phyloP scores from a whole-genome alignment of 2,797 vertebrate genomes.

The Tamandua tetradactyla region DNA sequence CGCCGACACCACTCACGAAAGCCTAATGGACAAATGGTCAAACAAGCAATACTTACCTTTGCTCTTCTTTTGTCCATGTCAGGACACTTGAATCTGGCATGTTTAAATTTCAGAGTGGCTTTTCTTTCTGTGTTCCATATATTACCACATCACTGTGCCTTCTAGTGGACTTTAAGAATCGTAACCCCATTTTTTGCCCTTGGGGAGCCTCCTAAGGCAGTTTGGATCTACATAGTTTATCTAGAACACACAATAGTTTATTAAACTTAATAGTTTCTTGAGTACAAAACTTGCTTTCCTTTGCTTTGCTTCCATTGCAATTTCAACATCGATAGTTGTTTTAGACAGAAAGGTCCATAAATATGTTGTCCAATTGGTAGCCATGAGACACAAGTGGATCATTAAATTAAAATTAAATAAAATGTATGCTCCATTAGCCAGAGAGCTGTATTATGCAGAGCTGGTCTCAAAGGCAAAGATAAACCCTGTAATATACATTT shows the following conservation, averaged over 20 bases:
- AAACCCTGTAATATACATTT: neutral
- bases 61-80: conserved; percentile 38
- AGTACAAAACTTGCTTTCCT: neutral
- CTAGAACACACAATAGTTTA: neutral
- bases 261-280: neutral
- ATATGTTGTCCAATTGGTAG: neutral
- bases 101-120: conserved; percentile 11
- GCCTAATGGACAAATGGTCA: conserved; percentile 14
- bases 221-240: neutral
- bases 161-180: neutral
- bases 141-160: conserved; percentile 38
- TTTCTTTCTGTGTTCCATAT: neutral
- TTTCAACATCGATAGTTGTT: neutral
- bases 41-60: conserved; percentile 41
- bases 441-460: neutral
- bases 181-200: neutral
- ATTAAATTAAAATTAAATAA: conserved; percentile 29
- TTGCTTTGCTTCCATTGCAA: neutral
- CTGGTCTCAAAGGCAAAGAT: neutral
- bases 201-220: neutral
- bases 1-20: conserved; percentile 41
- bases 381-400: neutral
- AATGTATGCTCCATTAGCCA: neutral
- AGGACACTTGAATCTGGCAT: conserved; percentile 8
- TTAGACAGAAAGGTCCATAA: neutral